Conservation (phyloP, 2,113 vertebrate species). For the Carassius carassius region DNA sequence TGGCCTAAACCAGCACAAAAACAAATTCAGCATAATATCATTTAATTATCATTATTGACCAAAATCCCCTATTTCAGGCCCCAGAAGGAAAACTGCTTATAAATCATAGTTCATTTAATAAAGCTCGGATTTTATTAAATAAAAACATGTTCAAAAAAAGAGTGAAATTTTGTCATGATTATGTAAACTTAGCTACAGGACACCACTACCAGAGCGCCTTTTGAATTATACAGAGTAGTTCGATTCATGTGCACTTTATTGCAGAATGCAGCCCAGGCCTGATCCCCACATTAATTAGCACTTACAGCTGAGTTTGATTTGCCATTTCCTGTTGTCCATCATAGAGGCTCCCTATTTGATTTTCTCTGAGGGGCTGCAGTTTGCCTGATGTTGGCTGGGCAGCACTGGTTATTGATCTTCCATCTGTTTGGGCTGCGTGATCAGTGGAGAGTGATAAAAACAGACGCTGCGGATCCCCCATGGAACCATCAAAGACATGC, state of each 20-base stretch:
- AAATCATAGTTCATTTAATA: too few relatives aligned
- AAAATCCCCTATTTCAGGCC: too few relatives aligned
- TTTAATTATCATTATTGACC: too few relatives aligned
- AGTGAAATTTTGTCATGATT: too few relatives aligned
- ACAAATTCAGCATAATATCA: too few relatives aligned
- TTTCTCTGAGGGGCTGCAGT: constrained; percentile 51
- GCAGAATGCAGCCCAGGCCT: neutral
- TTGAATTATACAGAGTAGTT: constrained; percentile 1
- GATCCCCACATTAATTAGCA: constrained; percentile 47
- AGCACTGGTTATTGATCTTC: constrained; percentile 58
- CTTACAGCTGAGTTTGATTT: constrained; percentile 56
- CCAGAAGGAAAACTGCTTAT: too few relatives aligned
- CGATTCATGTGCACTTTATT: neutral
- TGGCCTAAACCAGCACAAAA: too few relatives aligned
- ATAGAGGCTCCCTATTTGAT: constrained; percentile 49
- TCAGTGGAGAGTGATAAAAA: constrained; percentile 57
- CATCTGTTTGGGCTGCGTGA: constrained; percentile 57
- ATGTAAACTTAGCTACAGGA: too few relatives aligned
- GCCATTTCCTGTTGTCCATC: constrained; percentile 57
- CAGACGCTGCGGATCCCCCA: constrained; percentile 41
- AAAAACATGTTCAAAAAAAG: too few relatives aligned
- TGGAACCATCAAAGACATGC: constrained; percentile 46
- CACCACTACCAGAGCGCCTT: neutral
- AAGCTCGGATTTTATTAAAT: too few relatives aligned
- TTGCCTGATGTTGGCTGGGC: constrained; percentile 53